A percentile compares a stretch with the other conserved stretches of the same genome.
Evolutionary conservation across 2,113 vertebrate genomes (phyloP).

Genomic region (Parus major): DNA sequence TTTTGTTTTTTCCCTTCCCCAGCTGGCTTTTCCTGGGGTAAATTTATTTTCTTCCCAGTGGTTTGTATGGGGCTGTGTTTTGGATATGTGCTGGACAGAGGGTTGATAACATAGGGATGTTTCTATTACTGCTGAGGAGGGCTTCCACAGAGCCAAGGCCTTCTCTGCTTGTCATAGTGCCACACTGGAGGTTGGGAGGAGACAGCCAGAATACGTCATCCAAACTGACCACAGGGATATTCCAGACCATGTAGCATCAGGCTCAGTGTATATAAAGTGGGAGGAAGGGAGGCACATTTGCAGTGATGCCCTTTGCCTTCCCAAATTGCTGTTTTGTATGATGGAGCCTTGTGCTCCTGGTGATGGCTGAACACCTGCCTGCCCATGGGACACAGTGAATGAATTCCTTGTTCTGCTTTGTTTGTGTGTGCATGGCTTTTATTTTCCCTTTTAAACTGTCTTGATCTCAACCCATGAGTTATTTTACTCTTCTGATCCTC

Average conservation of each 20-base stretch:
- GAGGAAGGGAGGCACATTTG: not conserved
- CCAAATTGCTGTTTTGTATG: accelerated
- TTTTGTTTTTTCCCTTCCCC: accelerated
- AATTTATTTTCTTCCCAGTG: not conserved
- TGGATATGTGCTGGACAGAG: not conserved
- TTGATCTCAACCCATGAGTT: not conserved
- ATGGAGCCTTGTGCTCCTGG: not conserved
- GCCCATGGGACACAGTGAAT: not conserved
- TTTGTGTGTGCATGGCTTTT: not conserved
- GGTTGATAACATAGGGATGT: not conserved
- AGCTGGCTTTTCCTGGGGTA: not conserved
- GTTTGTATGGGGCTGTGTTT: not conserved
- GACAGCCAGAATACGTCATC: not conserved
- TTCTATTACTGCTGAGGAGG: not conserved
- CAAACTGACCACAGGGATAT: not conserved
- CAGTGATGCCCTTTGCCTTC: accelerated
- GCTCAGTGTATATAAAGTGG: not conserved
- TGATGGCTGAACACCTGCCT: not conserved
- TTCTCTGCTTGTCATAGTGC: accelerated
- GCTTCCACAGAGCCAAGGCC: not conserved
- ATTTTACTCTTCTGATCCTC: not conserved
- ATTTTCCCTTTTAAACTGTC: not conserved
- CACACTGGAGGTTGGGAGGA: accelerated
- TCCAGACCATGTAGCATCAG: not conserved
- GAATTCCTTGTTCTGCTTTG: not conserved